Evolutionary conservation across 1,140 invertebrate species (phyloP), one percentile per base, ranked within the genome.

Genomic region (Saccostrea echinata): DNA sequence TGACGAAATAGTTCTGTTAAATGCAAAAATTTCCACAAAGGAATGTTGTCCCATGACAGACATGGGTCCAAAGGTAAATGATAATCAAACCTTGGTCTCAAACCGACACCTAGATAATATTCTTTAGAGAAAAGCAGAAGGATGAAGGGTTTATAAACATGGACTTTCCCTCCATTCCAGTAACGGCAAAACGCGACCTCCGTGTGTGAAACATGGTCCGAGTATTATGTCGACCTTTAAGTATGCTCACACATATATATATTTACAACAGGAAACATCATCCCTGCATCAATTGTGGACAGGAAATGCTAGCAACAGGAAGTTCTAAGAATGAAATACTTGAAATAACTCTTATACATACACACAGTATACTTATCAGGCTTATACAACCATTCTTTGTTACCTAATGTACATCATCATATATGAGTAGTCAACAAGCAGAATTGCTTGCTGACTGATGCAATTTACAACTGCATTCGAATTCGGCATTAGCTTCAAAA

Each of bases 321-420:
- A 71, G 68, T 71, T 71, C 68, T 33, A 71, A 71, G 68, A 71
- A 71, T 71, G 68, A 71, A 71, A 71, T 71, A 71, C 68, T 71
- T 71, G 68, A 71, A 71, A 71, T 71, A 71, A 71, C 27, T 71
- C 68, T 71, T 71, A 71, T 18, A 57, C 30, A 71, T 27, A 33
- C 68, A 71, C 27, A 71, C 27, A 71, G 9, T 33, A 24, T 33
- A 71, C 68, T 71, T 30, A 71, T 71, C 27, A 30, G 27, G 30
- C 13, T 71, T 71, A 71, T 0, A 71, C 24, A 24, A 71, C 68
- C 24, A 71, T 27, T 61, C 57, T 61, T 71, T 30, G 27, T 71
- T 71, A 71, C 24, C 24, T 71, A 30, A 71, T 71, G 21, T 6
- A 57, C 16, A 27, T 30, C 24, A 71, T 24, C 27, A 13, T 71